Evolutionary conservation across 2,888 invertebrate genomes (phyloP).

Genomic region (Dicranocentrus wangi): DNA sequence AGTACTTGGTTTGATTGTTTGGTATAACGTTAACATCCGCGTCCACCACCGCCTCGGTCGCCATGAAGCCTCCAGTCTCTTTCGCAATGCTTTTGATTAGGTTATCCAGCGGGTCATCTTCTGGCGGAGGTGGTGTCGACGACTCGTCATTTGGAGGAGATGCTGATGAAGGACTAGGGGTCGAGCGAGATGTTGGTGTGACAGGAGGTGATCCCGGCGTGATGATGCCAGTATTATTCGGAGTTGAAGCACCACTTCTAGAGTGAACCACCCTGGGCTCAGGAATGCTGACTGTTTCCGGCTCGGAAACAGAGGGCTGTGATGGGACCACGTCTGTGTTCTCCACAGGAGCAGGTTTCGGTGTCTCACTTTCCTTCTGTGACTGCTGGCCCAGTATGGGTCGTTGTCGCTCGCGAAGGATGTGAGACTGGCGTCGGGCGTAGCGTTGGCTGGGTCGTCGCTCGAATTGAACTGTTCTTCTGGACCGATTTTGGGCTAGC

Average conservation of each 20-base stretch:
- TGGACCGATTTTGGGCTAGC: slow-evolving; percentile 89
- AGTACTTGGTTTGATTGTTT: slow-evolving; percentile 76
- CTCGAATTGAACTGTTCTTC: slow-evolving; percentile 96
- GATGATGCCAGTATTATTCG: slow-evolving; percentile 6
- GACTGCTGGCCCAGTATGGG: slow-evolving; percentile 74
- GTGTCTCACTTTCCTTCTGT: slow-evolving; percentile 36
- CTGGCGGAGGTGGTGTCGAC: slow-evolving; percentile 65
- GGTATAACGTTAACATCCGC: slow-evolving; percentile 75
- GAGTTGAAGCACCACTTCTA: slow-evolving; percentile 36
- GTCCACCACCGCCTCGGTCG: slow-evolving; percentile 63
- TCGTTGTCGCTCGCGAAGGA: slow-evolving; percentile 78
- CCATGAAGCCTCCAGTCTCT: slow-evolving; percentile 75
- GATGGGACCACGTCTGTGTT: slow-evolving; percentile 23
- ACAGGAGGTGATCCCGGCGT: slow-evolving; percentile 67
- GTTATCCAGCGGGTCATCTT: slow-evolving; percentile 81
- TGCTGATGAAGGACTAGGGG: slow-evolving; percentile 71
- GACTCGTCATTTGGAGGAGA: slow-evolving; percentile 59
- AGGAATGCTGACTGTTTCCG: slow-evolving; percentile 61
- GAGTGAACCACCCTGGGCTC: slow-evolving; percentile 68
- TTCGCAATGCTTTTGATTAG: slow-evolving; percentile 85
- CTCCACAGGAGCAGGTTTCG: slow-evolving; percentile 21
- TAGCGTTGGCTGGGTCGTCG: slow-evolving; percentile 96
- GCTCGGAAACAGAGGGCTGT: slow-evolving; percentile 37
- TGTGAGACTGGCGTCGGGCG: slow-evolving; percentile 78
- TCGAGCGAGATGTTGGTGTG: slow-evolving; percentile 71